Conservation (phyloP, 2,797 vertebrate species). For the Sebastes taczanowskii region DNA sequence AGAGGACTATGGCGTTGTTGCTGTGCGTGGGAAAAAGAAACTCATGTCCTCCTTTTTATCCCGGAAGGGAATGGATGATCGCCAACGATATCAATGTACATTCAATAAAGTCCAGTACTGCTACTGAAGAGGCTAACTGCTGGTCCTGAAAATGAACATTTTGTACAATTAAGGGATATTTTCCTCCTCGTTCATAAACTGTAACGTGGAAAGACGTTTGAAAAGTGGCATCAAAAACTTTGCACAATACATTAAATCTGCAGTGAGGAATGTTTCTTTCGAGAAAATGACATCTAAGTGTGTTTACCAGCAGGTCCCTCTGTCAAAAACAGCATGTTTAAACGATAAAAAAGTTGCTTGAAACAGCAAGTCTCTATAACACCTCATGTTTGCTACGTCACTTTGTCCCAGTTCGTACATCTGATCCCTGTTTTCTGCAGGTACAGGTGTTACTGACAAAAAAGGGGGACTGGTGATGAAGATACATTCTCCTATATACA, state of each 20-base stretch:
- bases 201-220: background rate
- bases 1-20: constrained; percentile 6
- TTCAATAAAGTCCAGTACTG: constrained; percentile 69
- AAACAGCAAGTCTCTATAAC: constrained; percentile 40
- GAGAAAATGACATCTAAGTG: constrained; percentile 2
- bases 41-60: constrained; percentile 2
- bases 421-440: constrained; percentile 15
- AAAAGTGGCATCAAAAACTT: constrained; percentile 27
- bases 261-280: constrained; percentile 34
- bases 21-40: background rate
- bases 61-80: constrained; percentile 16
- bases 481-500: constrained; percentile 68
- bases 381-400: background rate
- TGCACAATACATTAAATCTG: constrained; percentile 19
- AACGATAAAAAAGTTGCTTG: constrained; percentile 51
- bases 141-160: constrained; percentile 40
- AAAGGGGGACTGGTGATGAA: constrained; percentile 14
- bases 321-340: constrained; percentile 8
- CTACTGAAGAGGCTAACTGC: constrained; percentile 64
- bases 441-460: constrained; percentile 21
- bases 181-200: background rate
- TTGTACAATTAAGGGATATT: constrained; percentile 56
- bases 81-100: constrained; percentile 54
- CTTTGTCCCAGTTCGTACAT: constrained; percentile 10
- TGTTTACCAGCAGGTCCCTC: constrained; percentile 2